Percentiles rank a stretch among this genome's conserved stretches.
phyloP scores from a whole-genome alignment of 2,113 vertebrate species.

The Hippotragus niger region DNA sequence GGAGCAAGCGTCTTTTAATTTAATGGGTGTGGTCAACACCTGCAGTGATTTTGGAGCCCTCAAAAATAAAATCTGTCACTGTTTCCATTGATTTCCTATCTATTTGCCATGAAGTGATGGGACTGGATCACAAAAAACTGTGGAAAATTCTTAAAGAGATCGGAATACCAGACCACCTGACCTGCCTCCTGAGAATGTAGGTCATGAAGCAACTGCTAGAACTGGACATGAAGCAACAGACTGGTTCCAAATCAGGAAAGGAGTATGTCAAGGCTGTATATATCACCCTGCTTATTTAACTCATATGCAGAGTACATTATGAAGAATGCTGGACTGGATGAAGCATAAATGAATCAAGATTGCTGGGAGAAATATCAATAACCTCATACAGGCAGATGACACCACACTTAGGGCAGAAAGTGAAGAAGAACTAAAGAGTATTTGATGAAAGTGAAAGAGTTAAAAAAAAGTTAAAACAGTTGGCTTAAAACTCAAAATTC shows the following conservation, averaged over 20 bases:
- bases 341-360: background rate
- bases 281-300: background rate
- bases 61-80: background rate
- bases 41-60: background rate
- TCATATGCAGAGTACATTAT: background rate
- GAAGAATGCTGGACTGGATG: background rate
- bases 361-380: background rate
- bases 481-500: background rate
- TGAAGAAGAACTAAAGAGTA: background rate
- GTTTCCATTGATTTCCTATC: background rate
- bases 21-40: background rate
- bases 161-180: background rate
- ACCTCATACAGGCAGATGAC: background rate
- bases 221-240: background rate
- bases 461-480: too few relatives aligned
- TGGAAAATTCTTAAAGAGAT: background rate
- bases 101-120: background rate
- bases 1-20: background rate
- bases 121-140: background rate
- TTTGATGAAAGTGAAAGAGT: background rate
- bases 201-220: background rate
- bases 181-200: background rate
- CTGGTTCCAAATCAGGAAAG: background rate
- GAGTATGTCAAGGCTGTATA: background rate
- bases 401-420: background rate